These are phyloP conservation scores for Eristalis arbustorum DNA, from an alignment of 2,888 invertebrate species.

Conservation along the genomic window DNA sequence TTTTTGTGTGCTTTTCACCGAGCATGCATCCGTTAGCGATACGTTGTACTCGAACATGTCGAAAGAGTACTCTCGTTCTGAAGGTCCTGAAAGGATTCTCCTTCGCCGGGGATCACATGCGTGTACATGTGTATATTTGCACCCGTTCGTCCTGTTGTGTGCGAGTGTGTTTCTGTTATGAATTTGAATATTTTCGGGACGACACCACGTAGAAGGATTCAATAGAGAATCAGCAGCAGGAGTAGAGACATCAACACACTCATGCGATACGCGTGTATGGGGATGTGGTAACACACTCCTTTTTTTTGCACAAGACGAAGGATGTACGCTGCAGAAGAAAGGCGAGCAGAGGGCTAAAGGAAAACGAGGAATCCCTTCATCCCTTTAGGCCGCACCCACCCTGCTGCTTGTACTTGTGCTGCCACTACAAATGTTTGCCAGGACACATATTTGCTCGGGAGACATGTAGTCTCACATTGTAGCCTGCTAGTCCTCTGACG, in stretches of 20 bases:
- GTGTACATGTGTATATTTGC: neutral
- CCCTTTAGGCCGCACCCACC: conserved; percentile 70
- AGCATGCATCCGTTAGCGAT: conserved; percentile 12
- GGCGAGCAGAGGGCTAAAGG: conserved; percentile 29
- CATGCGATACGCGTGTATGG: conserved; percentile 1
- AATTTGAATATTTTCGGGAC: conserved; percentile 63
- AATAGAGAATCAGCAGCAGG: conserved; percentile 18
- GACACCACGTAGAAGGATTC: conserved; percentile 59
- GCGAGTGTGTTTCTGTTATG: conserved; percentile 52
- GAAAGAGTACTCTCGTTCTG: conserved; percentile 51
- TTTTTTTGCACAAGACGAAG: conserved; percentile 4
- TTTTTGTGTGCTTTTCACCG: conserved; percentile 1
- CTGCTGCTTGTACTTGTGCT: conserved; percentile 61
- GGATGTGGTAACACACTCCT: conserved; percentile 29
- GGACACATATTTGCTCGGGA: conserved; percentile 67
- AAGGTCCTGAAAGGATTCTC: conserved; percentile 59
- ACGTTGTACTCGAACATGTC: conserved; percentile 66
- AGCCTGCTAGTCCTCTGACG: conserved; percentile 35
- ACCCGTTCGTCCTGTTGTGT: conserved; percentile 15
- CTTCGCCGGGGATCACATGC: conserved; percentile 19
- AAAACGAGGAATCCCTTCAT: conserved; percentile 63
- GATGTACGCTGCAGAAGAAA: neutral
- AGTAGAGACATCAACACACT: conserved; percentile 23
- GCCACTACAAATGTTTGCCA: conserved; percentile 70
- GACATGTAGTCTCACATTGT: conserved; percentile 63